Percentiles rank a stretch among this genome's conserved stretches.
phyloP scores from a whole-genome alignment of 2,113 vertebrate genomes.

The Aspiorhynchus laticeps region DNA sequence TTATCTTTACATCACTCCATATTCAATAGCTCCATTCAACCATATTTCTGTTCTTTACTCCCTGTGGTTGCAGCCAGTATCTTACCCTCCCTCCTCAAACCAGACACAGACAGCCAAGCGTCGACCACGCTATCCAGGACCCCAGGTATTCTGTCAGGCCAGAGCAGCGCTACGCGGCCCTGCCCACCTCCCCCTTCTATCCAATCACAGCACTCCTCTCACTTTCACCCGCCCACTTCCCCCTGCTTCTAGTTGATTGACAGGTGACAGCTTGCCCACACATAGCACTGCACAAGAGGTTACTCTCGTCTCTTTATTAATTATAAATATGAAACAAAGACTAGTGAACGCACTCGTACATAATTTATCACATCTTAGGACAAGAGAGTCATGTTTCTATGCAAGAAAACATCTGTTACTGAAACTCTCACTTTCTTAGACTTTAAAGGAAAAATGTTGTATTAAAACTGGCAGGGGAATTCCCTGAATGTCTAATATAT shows the following conservation, averaged over 20 bases:
- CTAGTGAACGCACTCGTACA: not conserved
- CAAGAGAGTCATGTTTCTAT: not conserved
- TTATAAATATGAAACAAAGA: not conserved
- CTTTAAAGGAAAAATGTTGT: not conserved
- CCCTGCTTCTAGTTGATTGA: not conserved
- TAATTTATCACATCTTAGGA: not conserved
- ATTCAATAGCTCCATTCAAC: too few relatives aligned
- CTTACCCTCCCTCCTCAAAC: conserved; percentile 83
- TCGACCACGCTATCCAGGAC: conserved; percentile 79
- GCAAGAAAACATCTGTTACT: not conserved
- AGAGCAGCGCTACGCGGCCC: conserved; percentile 38
- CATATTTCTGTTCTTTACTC: too few relatives aligned
- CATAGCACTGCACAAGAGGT: conserved; percentile 73
- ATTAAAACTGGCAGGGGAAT: too few relatives aligned
- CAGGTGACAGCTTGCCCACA: conserved; percentile 70
- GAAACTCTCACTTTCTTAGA: too few relatives aligned
- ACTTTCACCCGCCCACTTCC: conserved; percentile 10
- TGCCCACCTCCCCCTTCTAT: not conserved
- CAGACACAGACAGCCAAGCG: conserved; percentile 74
- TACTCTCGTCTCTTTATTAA: not conserved
- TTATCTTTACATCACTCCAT: too few relatives aligned
- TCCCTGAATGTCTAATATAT: too few relatives aligned
- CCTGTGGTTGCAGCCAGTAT: conserved; percentile 79
- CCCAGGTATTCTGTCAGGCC: conserved; percentile 80
- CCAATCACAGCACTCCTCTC: not conserved